Evolutionary conservation across 2,797 vertebrate genomes (phyloP).

Genomic region (Orientallactaga sibirica): DNA sequence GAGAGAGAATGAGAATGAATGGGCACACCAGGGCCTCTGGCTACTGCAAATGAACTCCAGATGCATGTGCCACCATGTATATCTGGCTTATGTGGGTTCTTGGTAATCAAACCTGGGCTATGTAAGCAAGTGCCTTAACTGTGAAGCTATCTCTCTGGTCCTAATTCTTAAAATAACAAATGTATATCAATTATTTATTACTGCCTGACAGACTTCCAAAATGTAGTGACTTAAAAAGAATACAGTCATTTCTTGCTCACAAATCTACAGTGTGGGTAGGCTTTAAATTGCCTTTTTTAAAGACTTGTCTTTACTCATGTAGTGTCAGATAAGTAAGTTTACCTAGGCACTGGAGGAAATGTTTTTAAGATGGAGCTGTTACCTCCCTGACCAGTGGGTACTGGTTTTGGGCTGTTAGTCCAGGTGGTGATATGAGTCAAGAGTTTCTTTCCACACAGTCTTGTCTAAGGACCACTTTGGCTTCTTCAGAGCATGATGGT

Average conservation of each 20-base stretch:
- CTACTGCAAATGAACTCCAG: no score
- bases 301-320: no score
- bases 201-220: background rate
- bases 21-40: no score
- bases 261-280: background rate
- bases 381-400: background rate
- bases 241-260: conserved; percentile 23
- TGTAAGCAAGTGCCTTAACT: no score
- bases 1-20: no score
- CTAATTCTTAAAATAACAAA: background rate
- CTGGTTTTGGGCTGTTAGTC: background rate
- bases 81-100: no score
- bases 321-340: background rate
- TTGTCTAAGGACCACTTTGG: background rate
- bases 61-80: no score
- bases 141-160: no score
- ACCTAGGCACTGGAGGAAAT: background rate
- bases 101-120: no score
- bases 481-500: background rate
- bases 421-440: background rate
- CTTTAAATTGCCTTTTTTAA: background rate
- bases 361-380: background rate
- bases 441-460: background rate
- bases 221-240: conserved; percentile 14
- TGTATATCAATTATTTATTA: background rate